Evolutionary conservation across 2,888 invertebrate genomes (phyloP), one percentile per base, ranked within the genome.

Genomic region (Apantesis nais): DNA sequence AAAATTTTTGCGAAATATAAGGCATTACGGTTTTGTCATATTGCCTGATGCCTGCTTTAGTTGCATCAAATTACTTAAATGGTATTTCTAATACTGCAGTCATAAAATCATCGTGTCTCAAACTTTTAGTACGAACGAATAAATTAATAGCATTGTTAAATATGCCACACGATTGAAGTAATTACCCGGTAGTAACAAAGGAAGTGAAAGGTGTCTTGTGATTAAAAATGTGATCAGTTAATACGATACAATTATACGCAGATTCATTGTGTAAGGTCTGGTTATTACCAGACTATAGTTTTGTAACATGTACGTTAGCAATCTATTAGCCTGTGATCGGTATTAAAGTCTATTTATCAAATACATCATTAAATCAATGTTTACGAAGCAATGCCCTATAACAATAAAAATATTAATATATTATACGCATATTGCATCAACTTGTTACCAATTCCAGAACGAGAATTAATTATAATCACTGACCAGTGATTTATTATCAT

Each of bases 181-280:
- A 79, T 79, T 83, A 83, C 79, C 78, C 80, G 83, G 86, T 85
- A 83, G 85, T 86, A 78, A 88, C 87, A 90, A 92, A 88, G 85
- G 86, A 90, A 93, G 93, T 91, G 93, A 94, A 93, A 93, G 93
- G 92, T 83, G 78, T 78, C 85, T 79, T 88, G 89, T 90, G 88
- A 93, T 91, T 90, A 90, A 91, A 87, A 91, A 86, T 89, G 84
- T 90, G 89, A 92, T 90, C 90, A 90, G 86, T 89, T 91, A 89
- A 90, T 89, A 90, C 80, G 90, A 90, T 86, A 89, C 90, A 91
- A 93, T 93, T 90, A 92, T 91, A 91, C 88, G 58, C 29, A 25
- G 58, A 82, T 88, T 85, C 87, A 90, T 93, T 94, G 92, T 89
- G 93, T 83, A 93, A 94, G 85, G 83, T 83, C 81, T 88, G 88